A percentile compares a stretch with the other conserved stretches of the same genome.
Evolutionary conservation across 2,113 vertebrate genomes (phyloP).

Genomic region (Laterallus jamaicensis): DNA sequence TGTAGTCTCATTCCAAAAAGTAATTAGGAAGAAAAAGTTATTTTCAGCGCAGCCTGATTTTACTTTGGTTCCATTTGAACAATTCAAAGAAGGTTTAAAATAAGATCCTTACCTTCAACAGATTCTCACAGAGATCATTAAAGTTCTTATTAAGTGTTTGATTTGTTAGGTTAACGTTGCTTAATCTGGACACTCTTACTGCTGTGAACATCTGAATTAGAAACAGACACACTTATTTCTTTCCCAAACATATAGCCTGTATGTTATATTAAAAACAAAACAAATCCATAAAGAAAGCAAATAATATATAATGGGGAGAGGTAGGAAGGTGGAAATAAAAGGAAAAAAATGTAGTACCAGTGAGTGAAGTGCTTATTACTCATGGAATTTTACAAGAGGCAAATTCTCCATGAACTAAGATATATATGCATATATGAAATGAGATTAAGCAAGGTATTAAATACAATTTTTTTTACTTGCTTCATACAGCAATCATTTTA

Average conservation of each 20-base stretch:
- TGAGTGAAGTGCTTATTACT: background rate
- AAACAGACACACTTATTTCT: background rate
- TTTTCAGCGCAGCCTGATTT: background rate
- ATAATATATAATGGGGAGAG: background rate
- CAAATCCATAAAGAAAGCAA: background rate
- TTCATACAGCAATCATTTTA: background rate
- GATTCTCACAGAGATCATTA: constrained; percentile 96
- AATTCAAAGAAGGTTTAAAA: background rate
- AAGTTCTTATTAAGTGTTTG: constrained; percentile 97
- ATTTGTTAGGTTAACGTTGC: constrained; percentile 89
- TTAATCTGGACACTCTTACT: constrained; percentile 92
- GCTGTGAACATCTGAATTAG: constrained; percentile 94
- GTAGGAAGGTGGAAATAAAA: background rate
- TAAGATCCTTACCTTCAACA: constrained; percentile 86
- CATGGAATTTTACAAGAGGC: background rate
- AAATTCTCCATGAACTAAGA: background rate
- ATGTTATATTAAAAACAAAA: background rate
- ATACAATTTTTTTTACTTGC: background rate
- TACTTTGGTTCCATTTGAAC: background rate
- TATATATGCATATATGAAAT: background rate
- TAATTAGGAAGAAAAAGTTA: background rate
- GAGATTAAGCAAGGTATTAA: background rate
- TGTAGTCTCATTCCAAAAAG: background rate
- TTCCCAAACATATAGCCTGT: background rate
- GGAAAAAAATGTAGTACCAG: background rate